A percentile compares a stretch with the other conserved stretches of the same genome.
Conservation (phyloP, 2,113 vertebrate genomes). For the Dendrocopos noguchii region DNA sequence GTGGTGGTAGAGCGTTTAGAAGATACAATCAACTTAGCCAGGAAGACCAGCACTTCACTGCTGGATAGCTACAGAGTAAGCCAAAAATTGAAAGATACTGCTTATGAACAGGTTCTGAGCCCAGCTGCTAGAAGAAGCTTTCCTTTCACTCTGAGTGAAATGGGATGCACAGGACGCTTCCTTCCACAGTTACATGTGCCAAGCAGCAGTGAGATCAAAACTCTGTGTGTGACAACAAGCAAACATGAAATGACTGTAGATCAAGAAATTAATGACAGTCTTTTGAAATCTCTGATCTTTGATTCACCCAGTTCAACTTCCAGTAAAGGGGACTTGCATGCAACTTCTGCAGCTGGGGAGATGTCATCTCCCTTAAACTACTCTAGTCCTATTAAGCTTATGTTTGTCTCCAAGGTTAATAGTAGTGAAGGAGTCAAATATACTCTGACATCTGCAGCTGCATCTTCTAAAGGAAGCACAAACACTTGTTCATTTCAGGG, state of each 20-base stretch:
- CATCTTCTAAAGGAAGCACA: conserved; percentile 67
- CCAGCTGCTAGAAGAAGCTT: conserved; percentile 26
- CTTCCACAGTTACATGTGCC: conserved; percentile 23
- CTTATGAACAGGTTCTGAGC: conserved; percentile 38
- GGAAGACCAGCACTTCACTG: conserved; percentile 53
- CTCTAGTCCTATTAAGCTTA: conserved; percentile 93
- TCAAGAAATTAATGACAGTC: conserved; percentile 1
- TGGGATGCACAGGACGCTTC: conserved; percentile 27
- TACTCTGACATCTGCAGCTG: conserved; percentile 85
- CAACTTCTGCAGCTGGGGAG: conserved; percentile 17
- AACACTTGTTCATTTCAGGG: conserved; percentile 53
- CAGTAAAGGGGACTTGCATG: not conserved
- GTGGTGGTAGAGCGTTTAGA: conserved; percentile 81
- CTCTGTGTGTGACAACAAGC: not conserved
- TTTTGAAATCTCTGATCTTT: conserved; percentile 53
- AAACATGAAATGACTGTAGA: conserved; percentile 17
- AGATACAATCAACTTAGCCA: conserved; percentile 74
- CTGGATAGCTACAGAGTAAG: conserved; percentile 64
- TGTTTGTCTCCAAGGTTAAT: conserved; percentile 91
- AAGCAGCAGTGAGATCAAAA: conserved; percentile 53
- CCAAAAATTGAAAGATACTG: conserved; percentile 61
- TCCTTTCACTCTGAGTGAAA: conserved; percentile 51
- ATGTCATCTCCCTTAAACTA: conserved; percentile 73
- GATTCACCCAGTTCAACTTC: conserved; percentile 34
- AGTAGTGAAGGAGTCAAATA: conserved; percentile 89